These are phyloP conservation scores for Leiothrix lutea DNA, from an alignment of 2,113 vertebrate genomes.

Conservation along the genomic window DNA sequence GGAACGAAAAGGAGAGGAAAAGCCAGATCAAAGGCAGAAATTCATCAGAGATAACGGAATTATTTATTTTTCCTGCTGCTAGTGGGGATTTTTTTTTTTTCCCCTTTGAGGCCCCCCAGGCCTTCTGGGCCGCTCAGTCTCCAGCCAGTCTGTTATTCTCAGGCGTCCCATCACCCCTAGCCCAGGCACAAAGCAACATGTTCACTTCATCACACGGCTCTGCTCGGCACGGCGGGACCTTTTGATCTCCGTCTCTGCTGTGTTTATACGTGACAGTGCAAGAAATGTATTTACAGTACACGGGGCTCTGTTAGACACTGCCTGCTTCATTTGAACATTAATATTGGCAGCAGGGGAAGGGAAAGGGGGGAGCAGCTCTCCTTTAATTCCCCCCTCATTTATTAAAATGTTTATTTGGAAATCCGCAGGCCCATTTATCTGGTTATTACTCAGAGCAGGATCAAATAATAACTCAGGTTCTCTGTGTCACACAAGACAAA, in stretches of 20 bases:
- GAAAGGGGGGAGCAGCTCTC: background rate
- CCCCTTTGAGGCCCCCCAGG: slow-evolving; percentile 69
- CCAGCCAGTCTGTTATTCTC: slow-evolving; percentile 67
- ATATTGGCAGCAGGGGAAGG: background rate
- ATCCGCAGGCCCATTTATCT: slow-evolving; percentile 62
- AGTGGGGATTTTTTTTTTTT: slow-evolving; percentile 25
- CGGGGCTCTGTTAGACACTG: slow-evolving; percentile 42
- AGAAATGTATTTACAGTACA: slow-evolving; percentile 64
- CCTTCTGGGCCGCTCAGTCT: slow-evolving; percentile 71
- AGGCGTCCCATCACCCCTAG: slow-evolving; percentile 64
- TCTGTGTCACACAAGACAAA: slow-evolving; percentile 55
- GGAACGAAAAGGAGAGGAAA: slow-evolving; percentile 51
- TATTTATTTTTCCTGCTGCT: slow-evolving; percentile 83
- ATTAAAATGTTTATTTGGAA: slow-evolving; percentile 78
- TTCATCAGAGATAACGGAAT: slow-evolving; percentile 82
- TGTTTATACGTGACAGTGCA: slow-evolving; percentile 71
- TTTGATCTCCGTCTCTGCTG: slow-evolving; percentile 73
- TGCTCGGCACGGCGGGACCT: slow-evolving; percentile 54
- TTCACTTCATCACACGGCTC: slow-evolving; percentile 65
- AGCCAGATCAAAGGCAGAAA: slow-evolving; percentile 81
- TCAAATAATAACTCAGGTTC: slow-evolving; percentile 68
- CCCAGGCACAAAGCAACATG: slow-evolving; percentile 62
- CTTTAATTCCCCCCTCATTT: slow-evolving; percentile 70
- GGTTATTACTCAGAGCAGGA: slow-evolving; percentile 70
- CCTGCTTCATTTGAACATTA: slow-evolving; percentile 50